Conservation (phyloP, 2,888 invertebrate species). For the Anthrax anthrax region DNA sequence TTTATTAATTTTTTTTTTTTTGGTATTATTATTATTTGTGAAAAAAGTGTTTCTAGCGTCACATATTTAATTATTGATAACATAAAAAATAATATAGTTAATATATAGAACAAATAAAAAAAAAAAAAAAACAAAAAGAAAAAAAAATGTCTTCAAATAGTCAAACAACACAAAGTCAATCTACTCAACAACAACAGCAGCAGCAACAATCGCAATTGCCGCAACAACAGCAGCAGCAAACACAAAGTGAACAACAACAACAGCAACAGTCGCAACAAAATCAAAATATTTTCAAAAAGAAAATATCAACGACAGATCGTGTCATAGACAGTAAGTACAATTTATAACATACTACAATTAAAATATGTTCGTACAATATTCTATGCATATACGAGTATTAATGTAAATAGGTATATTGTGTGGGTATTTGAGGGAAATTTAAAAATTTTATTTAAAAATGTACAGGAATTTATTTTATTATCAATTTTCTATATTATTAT, state of each 20-base stretch:
- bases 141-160: constrained; percentile 2
- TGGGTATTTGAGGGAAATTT: too few relatives aligned
- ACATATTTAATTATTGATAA: too few relatives aligned
- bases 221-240: constrained; percentile 23
- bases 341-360: too few relatives aligned
- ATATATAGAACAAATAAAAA: not conserved
- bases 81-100: not conserved
- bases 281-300: constrained; percentile 5
- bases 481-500: too few relatives aligned
- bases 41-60: too few relatives aligned
- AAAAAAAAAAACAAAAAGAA: not conserved
- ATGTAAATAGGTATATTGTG: too few relatives aligned
- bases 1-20: too few relatives aligned
- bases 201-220: constrained; percentile 21
- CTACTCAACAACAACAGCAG: constrained; percentile 21
- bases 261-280: constrained; percentile 10
- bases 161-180: constrained; percentile 14
- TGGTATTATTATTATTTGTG: too few relatives aligned
- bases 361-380: too few relatives aligned
- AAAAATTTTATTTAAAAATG: too few relatives aligned
- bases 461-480: too few relatives aligned
- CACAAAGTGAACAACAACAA: not conserved
- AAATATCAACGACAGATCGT: constrained; percentile 6
- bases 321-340: constrained; percentile 6
- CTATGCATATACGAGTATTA: too few relatives aligned